Evolutionary conservation across 2,888 invertebrate species (phyloP), one percentile per base, ranked within the genome.

Genomic region (Diadegma fenestrale): DNA sequence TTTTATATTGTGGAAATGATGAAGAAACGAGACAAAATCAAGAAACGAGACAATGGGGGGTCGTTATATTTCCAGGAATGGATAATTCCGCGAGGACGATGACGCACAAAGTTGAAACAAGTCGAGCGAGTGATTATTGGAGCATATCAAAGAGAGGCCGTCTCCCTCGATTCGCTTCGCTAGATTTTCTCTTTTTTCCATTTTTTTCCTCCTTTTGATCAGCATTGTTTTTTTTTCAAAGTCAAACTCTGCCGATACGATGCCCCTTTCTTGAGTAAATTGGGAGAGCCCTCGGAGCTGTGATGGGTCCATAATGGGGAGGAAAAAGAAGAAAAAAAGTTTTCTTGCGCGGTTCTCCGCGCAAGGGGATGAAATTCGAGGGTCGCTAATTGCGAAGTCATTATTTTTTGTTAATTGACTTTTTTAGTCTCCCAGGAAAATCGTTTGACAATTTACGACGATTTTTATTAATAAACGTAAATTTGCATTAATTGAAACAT

Each of bases 131-230:
- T 87, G 87, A 89, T 89, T 89, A 89, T 89, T 87, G 85, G 87
- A 87, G 89, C 88, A 88, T 88, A 87, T 87, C 86, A 87, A 89
- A 88, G 88, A 88, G 86, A 85, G 85, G 86, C 83, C 78, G 87
- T 88, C 87, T 85, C 88, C 69, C 64, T 80, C 82, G 88, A 86
- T 85, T 87, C 86, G 87, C 87, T 86, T 89, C 89, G 88, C 88
- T 89, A 87, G 84, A 78, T 84, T 83, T 82, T 87, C 87, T 87
- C 80, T 58, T 69, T 58, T 58, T 58, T 68, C 43, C 43, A 17
- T 51, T 41, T 37, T 26, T 17, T 37, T 26, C 26, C 8, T 26
- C 30, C 22, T 68, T 43, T 51, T 14, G 19, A 19, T 37, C 7
- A 12, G 12, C 26, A 26, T 45, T 69, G 61, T 79, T 69, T 69